Evolutionary conservation across 2,888 invertebrate genomes (phyloP).

Genomic region (Lottia gigantea): DNA sequence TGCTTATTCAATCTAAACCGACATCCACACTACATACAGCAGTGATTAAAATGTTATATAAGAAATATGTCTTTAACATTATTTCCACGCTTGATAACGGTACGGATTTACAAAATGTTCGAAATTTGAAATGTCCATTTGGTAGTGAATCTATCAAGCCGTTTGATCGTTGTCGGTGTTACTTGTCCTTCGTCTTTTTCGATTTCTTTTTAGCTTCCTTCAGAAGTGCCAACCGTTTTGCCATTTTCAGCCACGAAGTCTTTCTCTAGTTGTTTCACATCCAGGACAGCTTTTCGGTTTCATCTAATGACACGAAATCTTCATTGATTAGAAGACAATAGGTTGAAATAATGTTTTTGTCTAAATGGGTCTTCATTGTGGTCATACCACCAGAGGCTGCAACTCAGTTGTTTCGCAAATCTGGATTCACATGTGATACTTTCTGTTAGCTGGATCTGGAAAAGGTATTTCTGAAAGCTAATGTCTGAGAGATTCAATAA

Average conservation of each 20-base stretch:
- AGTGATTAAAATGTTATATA: no score
- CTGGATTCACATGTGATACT: background rate
- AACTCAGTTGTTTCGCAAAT: background rate
- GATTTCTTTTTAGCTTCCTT: background rate
- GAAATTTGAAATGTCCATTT: constrained; percentile 2
- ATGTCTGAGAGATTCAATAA: background rate
- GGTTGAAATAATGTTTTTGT: constrained; percentile 5
- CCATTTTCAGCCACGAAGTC: background rate
- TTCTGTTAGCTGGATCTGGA: background rate
- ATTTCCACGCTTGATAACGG: background rate
- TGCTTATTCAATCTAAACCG: no score
- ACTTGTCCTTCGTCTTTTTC: background rate
- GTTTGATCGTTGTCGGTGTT: background rate
- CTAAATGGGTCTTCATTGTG: background rate
- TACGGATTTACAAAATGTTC: background rate
- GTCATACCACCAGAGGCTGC: constrained; percentile 1
- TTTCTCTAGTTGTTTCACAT: background rate
- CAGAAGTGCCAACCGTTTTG: background rate
- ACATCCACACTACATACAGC: no score
- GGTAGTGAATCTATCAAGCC: background rate
- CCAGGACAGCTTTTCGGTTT: background rate
- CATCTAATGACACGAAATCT: background rate
- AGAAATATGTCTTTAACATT: no score
- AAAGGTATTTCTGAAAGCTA: background rate
- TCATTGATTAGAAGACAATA: background rate